These are phyloP conservation scores for Euzophera pinguis DNA, from an alignment of 2,888 invertebrate genomes.

Conservation along the genomic window DNA sequence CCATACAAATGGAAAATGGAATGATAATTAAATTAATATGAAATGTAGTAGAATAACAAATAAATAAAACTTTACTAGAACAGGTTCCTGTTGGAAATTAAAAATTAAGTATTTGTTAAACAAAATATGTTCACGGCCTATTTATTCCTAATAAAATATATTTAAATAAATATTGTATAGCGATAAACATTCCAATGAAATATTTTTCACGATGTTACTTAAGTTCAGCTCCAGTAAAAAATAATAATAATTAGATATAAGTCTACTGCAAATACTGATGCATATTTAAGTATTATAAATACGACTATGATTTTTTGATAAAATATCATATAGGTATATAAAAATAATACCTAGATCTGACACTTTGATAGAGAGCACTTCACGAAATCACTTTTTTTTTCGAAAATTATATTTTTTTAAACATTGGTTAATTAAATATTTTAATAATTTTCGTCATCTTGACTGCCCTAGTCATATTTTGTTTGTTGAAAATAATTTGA, in stretches of 20 bases:
- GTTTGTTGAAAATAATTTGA: slow-evolving; percentile 27
- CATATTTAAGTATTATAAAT: background rate
- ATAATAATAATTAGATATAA: too few species aligned
- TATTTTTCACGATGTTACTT: background rate
- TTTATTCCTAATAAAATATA: background rate
- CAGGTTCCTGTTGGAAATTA: too few species aligned
- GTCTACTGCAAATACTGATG: background rate
- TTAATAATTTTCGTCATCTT: slow-evolving; percentile 29
- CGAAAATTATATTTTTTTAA: background rate
- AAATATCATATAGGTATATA: background rate
- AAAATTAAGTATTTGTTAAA: background rate
- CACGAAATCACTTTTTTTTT: background rate
- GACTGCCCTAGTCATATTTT: slow-evolving; percentile 62
- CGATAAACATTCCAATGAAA: background rate
- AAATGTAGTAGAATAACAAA: too few species aligned
- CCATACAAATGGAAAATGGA: too few species aligned
- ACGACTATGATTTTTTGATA: background rate
- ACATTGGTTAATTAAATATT: slow-evolving; percentile 2
- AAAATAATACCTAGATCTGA: background rate
- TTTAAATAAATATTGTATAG: too few species aligned
- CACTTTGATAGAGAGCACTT: background rate
- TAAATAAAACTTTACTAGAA: too few species aligned
- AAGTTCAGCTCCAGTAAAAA: background rate
- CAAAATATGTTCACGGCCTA: background rate
- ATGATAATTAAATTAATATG: too few species aligned